These are phyloP conservation scores for Toxotes lorentzi DNA, from an alignment of 2,797 vertebrate species.

Conservation along the genomic window DNA sequence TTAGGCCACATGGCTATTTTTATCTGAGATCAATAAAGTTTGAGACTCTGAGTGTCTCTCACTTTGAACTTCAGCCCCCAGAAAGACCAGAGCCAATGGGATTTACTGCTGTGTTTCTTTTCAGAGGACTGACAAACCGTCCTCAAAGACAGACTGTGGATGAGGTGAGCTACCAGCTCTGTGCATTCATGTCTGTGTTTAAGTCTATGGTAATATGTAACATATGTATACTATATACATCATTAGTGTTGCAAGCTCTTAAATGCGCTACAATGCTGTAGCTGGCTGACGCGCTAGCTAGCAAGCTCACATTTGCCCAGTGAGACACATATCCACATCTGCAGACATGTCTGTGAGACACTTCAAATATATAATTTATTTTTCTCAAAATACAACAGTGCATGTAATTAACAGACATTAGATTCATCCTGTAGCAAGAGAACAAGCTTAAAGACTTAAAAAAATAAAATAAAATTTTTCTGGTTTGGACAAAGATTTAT, in stretches of 20 bases:
- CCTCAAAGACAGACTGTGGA: constrained; percentile 58
- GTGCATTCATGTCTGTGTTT: constrained; percentile 61
- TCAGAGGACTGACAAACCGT: constrained; percentile 46
- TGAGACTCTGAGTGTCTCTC: background rate
- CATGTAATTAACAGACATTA: background rate
- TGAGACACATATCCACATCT: no score
- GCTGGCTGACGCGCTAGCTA: background rate
- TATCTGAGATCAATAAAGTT: background rate
- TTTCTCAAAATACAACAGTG: background rate
- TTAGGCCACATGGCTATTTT: background rate
- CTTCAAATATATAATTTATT: no score
- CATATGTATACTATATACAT: no score
- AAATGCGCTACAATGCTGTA: background rate
- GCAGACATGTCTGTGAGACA: no score
- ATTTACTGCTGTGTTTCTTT: constrained; percentile 56
- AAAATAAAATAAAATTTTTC: background rate
- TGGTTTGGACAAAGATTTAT: background rate
- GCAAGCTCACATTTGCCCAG: background rate
- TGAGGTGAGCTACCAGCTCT: constrained; percentile 44
- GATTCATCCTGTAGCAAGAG: background rate
- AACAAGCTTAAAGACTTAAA: background rate
- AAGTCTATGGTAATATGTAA: background rate
- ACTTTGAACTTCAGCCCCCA: background rate
- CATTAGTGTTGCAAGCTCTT: background rate
- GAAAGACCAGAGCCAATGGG: background rate